Conservation (phyloP, 2,113 vertebrate species). For the Centropus bengalensis region DNA sequence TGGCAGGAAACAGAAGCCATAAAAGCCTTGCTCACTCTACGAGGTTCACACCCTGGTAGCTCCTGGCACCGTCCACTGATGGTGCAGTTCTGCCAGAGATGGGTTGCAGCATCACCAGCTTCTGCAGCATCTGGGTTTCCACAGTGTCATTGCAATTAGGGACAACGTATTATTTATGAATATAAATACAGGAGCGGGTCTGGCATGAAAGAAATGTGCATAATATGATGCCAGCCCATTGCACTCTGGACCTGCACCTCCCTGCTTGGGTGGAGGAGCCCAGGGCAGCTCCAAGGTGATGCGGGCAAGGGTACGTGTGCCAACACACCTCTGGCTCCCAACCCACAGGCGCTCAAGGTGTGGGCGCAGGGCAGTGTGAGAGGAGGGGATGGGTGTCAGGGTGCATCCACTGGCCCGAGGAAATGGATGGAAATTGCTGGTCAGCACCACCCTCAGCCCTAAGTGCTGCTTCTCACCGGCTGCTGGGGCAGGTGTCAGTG, state of each 20-base stretch:
- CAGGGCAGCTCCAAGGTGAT: rapidly evolving
- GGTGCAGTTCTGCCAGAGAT: rapidly evolving
- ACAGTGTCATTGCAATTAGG: background rate
- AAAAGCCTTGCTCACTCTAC: rapidly evolving
- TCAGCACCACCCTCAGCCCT: background rate
- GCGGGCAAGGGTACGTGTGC: background rate
- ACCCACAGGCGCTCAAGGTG: background rate
- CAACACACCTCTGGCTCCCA: rapidly evolving
- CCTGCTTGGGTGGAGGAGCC: rapidly evolving
- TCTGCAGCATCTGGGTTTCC: background rate
- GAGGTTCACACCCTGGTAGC: background rate
- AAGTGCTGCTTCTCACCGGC: background rate
- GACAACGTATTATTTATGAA: rapidly evolving
- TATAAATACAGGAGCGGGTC: rapidly evolving
- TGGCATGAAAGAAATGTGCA: rapidly evolving
- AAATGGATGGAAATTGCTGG: slow-evolving; percentile 40
- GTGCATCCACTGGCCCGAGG: background rate
- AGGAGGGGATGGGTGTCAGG: background rate
- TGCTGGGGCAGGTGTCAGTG: slow-evolving; percentile 38
- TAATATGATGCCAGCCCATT: rapidly evolving
- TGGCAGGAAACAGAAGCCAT: background rate
- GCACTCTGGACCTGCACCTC: background rate
- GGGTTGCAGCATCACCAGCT: background rate
- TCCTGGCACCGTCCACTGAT: rapidly evolving
- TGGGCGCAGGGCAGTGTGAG: rapidly evolving